Conservation (phyloP, 1,140 invertebrate species). For the Heliconius hewitsoni region DNA sequence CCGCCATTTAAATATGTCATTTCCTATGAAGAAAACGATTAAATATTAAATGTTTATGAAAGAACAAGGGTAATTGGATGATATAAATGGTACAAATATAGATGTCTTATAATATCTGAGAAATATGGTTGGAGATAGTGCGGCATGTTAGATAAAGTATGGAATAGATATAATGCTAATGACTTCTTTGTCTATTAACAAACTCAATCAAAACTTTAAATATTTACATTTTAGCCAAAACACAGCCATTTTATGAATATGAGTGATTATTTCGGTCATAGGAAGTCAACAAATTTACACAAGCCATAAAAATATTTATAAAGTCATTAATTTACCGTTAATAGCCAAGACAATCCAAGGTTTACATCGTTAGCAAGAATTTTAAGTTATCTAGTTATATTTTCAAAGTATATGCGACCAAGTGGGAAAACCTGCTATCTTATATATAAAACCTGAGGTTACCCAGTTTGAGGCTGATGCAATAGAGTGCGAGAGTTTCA, state of each 20-base stretch:
- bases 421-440: slow-evolving; percentile 42
- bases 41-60: neutral
- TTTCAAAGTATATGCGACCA: slow-evolving; percentile 20
- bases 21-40: neutral
- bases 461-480: slow-evolving; percentile 67
- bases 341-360: slow-evolving; percentile 16
- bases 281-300: neutral
- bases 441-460: slow-evolving; percentile 55
- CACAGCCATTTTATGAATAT: neutral
- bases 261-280: neutral
- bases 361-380: slow-evolving; percentile 17
- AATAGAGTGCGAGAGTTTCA: slow-evolving; percentile 64
- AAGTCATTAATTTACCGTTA: slow-evolving; percentile 4
- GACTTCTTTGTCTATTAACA: no score
- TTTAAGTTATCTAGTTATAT: neutral
- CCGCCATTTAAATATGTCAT: no score
- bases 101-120: neutral
- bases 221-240: neutral
- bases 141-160: no score
- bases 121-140: no score
- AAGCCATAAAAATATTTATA: slow-evolving; percentile 1
- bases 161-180: no score
- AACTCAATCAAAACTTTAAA: neutral
- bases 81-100: neutral
- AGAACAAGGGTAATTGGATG: neutral